Evolutionary conservation across 2,113 vertebrate genomes (phyloP), one percentile per base, ranked within the genome.

Genomic region (Ranitomeya imitator): DNA sequence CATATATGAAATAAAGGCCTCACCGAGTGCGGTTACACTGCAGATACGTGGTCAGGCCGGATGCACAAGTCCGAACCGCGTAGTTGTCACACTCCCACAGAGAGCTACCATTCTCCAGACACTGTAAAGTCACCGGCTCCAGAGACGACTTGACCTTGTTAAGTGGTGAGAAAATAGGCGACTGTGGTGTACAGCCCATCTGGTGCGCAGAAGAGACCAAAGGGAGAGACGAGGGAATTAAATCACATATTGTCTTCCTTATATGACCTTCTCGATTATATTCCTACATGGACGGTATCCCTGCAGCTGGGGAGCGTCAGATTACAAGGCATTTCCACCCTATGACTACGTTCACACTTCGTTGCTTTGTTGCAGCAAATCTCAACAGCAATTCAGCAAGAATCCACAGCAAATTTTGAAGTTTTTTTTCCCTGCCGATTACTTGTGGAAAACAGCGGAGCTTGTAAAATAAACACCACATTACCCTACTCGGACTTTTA

Each of bases 21-120:
- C 45, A 88, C 87, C 87, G 83, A 23, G 87, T 7, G 5, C 81
- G 80, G n/a, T 83, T 74, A 78, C 87, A 88, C 80, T 88, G 87
- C 59, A 88, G 69, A 45, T 88, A 88, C 0, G 87, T 78, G 15
- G 87, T 78, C 57, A 88, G 21, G 54, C 71, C 87, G 14, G 57
- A 23, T 1, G 11, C 1, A 67, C 87, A 88, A 3, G 83, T 67
- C 52, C 84, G 37, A 51, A 84, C 69, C 5, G 14, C n/a, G 21
- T 71, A 31, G 31, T 65, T 73, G 80, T 84, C 55, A 67, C 87
- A 88, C 0, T 88, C 80, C 80, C 87, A 84, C n/a, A 57, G 31
- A 14, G 45, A n/a, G 15, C 31, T 88, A 57, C 13, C 16, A 59
- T 88, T 88, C 15, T 61, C 80, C n/a, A 13, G 59, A 31, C 87